These are phyloP conservation scores for Myxocyprinus asiaticus DNA, from an alignment of 2,113 vertebrate genomes.

Conservation along the genomic window DNA sequence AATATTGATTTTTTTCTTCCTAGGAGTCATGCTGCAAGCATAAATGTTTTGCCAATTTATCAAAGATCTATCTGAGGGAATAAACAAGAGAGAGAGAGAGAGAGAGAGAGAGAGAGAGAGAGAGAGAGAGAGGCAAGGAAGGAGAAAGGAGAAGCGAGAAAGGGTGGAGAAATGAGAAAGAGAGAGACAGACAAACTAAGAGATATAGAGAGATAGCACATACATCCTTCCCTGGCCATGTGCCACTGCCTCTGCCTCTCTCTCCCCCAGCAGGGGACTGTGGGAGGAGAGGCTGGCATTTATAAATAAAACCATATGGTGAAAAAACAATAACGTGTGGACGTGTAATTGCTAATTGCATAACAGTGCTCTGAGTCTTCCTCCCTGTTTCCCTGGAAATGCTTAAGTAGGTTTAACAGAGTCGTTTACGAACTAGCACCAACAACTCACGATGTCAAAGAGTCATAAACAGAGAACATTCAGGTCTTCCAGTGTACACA, in stretches of 20 bases:
- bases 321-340: constrained; percentile 51
- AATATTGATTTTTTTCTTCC: constrained; percentile 39
- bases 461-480: neutral
- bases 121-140: constrained; percentile 7
- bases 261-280: constrained; percentile 49
- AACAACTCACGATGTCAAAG: constrained; percentile 24
- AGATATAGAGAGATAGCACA: constrained; percentile 27
- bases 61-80: constrained; percentile 29
- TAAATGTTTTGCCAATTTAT: constrained; percentile 43
- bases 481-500: constrained; percentile 2
- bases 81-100: neutral
- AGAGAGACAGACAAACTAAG: constrained; percentile 15
- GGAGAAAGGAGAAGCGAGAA: neutral
- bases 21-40: constrained; percentile 23
- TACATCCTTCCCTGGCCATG: constrained; percentile 50
- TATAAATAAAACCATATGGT: constrained; percentile 64
- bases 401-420: constrained; percentile 39
- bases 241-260: constrained; percentile 42
- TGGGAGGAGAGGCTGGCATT: constrained; percentile 55
- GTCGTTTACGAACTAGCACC: constrained; percentile 31
- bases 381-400: constrained; percentile 18
- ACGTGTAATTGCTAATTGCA: constrained; percentile 57
- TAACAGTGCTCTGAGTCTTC: constrained; percentile 47
- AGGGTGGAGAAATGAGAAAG: neutral
- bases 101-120: constrained; percentile 15